Evolutionary conservation across 1,140 invertebrate species (phyloP).

Genomic region (Pogonomyrmex californicus): DNA sequence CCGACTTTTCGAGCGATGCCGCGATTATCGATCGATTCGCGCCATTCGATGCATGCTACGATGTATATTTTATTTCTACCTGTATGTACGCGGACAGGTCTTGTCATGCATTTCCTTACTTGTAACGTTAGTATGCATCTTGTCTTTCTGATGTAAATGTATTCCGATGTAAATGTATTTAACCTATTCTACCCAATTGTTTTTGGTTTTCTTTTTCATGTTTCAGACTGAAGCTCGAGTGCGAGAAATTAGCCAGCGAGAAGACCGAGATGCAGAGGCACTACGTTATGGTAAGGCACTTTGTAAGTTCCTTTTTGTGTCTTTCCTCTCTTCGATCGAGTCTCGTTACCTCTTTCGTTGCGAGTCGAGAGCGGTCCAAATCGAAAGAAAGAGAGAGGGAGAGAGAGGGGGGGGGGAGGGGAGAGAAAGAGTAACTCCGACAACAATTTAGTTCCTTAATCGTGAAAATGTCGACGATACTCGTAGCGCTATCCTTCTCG

Average conservation of each 20-base stretch:
- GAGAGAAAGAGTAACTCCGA: background rate
- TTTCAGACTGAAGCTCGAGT: conserved; percentile 94
- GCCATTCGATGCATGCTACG: conserved; percentile 2
- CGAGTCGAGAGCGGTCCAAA: conserved; percentile 17
- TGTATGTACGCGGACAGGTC: background rate
- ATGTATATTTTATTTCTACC: background rate
- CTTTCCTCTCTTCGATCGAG: conserved; percentile 59
- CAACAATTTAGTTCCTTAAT: conserved; percentile 25
- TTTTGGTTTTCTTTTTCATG: conserved; percentile 79
- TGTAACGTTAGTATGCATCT: background rate
- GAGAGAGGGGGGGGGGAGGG: no score
- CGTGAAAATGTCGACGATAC: conserved; percentile 18
- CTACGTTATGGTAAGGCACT: conserved; percentile 96
- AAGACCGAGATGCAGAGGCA: conserved; percentile 99
- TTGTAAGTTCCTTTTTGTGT: conserved; percentile 76
- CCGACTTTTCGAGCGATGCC: background rate
- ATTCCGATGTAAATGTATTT: background rate
- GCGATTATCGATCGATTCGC: conserved; percentile 19
- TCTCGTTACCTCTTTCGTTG: conserved; percentile 36
- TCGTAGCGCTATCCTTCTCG: background rate
- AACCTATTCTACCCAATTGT: conserved; percentile 10
- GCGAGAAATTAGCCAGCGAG: conserved; percentile 97
- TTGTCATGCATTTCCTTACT: background rate
- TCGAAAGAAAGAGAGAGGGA: no score
- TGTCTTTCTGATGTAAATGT: background rate